Percentiles rank a stretch among this genome's conserved stretches.
phyloP scores from a whole-genome alignment of 2,888 invertebrate species.

The Seira musarum region DNA sequence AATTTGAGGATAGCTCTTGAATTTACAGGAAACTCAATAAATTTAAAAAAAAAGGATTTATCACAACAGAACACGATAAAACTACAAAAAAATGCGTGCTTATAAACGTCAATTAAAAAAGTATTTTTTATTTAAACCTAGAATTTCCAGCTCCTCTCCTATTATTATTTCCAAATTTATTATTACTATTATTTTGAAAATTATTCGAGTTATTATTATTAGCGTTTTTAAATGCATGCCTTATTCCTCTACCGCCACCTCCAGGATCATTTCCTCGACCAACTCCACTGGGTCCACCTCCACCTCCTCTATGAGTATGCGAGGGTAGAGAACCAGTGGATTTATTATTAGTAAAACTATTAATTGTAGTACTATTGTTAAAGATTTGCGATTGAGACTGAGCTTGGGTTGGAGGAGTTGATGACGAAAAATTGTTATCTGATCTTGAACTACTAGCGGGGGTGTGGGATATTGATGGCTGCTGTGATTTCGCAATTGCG shows the following conservation, averaged over 20 bases:
- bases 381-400: no score
- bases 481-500: not conserved
- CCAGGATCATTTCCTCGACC: not conserved
- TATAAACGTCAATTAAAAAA: no score
- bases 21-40: no score
- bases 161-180: constrained; percentile 21
- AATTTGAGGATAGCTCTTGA: no score
- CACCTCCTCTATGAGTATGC: constrained; percentile 22
- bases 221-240: not conserved
- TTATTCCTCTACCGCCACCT: not conserved
- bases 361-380: no score
- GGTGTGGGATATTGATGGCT: not conserved
- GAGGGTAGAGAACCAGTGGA: not conserved
- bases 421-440: no score
- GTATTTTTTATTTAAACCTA: not conserved
- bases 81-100: no score
- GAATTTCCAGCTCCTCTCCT: not conserved
- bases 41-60: no score
- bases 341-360: no score
- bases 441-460: not conserved
- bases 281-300: not conserved
- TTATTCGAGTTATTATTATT: not conserved
- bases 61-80: no score
- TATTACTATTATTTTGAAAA: constrained; percentile 13
- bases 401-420: not conserved